These are phyloP conservation scores for Muraenolepis orangiensis DNA, from an alignment of 2,797 vertebrate species.

Conservation along the genomic window DNA sequence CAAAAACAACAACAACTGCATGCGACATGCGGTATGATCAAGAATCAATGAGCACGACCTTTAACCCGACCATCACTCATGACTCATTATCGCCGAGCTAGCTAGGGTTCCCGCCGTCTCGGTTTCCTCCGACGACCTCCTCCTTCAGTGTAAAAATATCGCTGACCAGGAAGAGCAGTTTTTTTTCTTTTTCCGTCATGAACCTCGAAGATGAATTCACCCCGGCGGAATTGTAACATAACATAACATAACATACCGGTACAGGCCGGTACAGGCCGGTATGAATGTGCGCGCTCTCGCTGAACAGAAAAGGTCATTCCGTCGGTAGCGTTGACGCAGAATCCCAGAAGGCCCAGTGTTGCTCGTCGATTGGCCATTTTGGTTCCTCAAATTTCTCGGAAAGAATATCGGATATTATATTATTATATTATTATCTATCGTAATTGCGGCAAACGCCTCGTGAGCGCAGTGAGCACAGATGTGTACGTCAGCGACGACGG, in stretches of 20 bases:
- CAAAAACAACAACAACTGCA: constrained; percentile 32
- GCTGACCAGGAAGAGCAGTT: neutral
- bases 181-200: neutral
- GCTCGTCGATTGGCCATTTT: neutral
- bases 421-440: too few species aligned
- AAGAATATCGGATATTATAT: too few species aligned
- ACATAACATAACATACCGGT: too few species aligned
- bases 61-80: neutral
- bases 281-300: neutral
- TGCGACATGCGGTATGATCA: constrained; percentile 36
- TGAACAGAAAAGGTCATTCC: neutral
- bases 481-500: neutral
- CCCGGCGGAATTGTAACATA: neutral
- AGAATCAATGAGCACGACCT: constrained; percentile 29
- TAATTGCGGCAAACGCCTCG: neutral
- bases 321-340: neutral
- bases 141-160: too few species aligned
- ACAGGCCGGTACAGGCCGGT: too few species aligned
- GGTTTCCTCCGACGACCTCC: constrained; percentile 7
- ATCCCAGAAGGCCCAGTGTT: neutral
- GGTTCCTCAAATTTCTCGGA: neutral
- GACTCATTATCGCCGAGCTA: neutral
- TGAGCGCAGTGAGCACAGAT: neutral
- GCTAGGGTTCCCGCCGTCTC: neutral
- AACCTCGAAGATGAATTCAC: neutral